A percentile compares a stretch with the other conserved stretches of the same genome.
Conservation (phyloP, 2,113 vertebrate genomes). For the Tringa solitaria region DNA sequence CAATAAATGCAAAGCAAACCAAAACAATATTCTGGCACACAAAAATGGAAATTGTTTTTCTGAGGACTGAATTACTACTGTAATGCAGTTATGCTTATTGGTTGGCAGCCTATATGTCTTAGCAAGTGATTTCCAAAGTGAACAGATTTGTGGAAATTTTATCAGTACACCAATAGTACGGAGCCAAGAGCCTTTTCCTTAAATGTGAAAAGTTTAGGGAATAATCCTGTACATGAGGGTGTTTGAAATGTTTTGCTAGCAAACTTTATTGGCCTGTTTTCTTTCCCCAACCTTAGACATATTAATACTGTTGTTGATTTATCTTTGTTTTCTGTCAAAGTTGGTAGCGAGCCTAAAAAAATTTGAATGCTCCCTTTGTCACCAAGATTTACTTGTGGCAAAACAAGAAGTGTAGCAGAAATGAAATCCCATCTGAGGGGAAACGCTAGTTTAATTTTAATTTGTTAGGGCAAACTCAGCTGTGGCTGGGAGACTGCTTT, state of each 20-base stretch:
- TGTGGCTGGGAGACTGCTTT: conserved; percentile 38
- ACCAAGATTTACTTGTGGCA: conserved; percentile 38
- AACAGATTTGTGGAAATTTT: not conserved
- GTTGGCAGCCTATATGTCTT: not conserved
- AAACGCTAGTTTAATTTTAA: conserved; percentile 55
- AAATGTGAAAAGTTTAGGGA: not conserved
- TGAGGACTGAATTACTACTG: not conserved
- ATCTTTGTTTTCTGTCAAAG: conserved; percentile 56
- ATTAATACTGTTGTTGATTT: conserved; percentile 21
- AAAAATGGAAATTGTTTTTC: not conserved
- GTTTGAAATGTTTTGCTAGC: not conserved
- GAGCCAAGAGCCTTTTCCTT: not conserved
- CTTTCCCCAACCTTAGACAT: not conserved
- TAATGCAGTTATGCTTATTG: not conserved
- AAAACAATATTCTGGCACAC: not conserved
- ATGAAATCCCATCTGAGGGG: conserved; percentile 48
- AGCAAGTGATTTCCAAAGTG: not conserved
- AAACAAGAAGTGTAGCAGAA: conserved; percentile 46
- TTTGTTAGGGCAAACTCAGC: conserved; percentile 48
- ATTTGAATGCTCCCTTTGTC: not conserved
- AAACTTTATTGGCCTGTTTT: not conserved
- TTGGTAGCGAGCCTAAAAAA: conserved; percentile 50
- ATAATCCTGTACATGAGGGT: not conserved
- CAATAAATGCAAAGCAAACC: not conserved
- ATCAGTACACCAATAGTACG: not conserved